Base-by-base conservation (phyloP, 2,797 vertebrate genomes). In the Orientallactaga sibirica region DNA sequence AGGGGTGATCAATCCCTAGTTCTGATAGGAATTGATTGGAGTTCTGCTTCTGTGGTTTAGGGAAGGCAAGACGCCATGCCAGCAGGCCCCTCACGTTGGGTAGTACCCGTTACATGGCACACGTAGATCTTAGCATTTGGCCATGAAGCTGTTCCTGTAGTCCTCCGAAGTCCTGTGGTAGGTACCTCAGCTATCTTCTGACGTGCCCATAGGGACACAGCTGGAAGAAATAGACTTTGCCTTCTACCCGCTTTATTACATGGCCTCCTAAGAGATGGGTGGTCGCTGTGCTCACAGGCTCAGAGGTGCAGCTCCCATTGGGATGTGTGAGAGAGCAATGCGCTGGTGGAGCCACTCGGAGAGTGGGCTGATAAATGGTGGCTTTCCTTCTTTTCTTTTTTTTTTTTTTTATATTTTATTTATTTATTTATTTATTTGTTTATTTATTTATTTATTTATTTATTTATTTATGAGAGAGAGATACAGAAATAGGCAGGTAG, bases 281-380 rank as follows among this genome's bases (percentile, higher is more conserved):
- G 24, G 41, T 19, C 1, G 0, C 43, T 14, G 33, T 6, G 0
- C 5, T 52, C 7, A 27, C 33, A 61, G 71, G 37, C 68, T 80
- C 19, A 5, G 41, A 41, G 19, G 80, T 81, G 0, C 25, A 27
- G 27, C 64, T 76, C 18, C n/a, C n/a, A 0, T 2, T 33, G 71
- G 55, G 62, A 7, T n/a, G 25, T 14, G 24, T 12, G 55, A 64
- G 22, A 77, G 22, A 77, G 33, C 25, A 61, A 55, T 0, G 24
- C 33, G 33, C 33, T 37, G 33, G 24, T 6, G 27, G n/a, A 85
- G 62, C 61, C 43, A 5, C 29, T 4, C 7, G 22, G 62, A 62
- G 33, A 68, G 25, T 0, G 0, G 41, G 18, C 75, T 80, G 61
- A 4, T 7, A 41, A 88, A 24, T 0, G 11, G 12, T 1, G 2